A percentile compares a stretch with the other conserved stretches of the same genome.
Conservation (phyloP, 1,140 invertebrate genomes). For the Achatina immaculata region DNA sequence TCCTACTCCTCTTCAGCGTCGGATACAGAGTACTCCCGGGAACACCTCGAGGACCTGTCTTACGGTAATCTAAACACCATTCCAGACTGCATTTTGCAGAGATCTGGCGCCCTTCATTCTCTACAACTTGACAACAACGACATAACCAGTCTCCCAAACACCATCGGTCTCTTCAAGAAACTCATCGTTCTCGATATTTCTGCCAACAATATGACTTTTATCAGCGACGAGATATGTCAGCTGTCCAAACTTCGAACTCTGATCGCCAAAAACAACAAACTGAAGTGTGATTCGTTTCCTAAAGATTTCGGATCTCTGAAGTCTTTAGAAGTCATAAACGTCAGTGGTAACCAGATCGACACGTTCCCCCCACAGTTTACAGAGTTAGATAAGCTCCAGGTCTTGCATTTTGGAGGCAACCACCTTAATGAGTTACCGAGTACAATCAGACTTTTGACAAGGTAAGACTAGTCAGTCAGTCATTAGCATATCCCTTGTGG, state of each 20-base stretch:
- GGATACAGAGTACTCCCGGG: constrained; percentile 56
- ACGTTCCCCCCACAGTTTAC: constrained; percentile 89
- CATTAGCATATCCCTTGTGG: too few relatives aligned
- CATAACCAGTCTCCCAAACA: constrained; percentile 64
- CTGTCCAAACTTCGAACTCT: constrained; percentile 81
- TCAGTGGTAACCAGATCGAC: constrained; percentile 90
- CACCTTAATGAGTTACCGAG: constrained; percentile 83
- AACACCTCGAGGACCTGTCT: constrained; percentile 66
- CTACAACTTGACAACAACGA: constrained; percentile 69
- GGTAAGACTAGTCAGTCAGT: constrained; percentile 57
- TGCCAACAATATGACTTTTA: constrained; percentile 82
- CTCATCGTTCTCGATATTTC: constrained; percentile 84
- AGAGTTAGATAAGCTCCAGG: constrained; percentile 82
- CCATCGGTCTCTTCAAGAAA: constrained; percentile 71
- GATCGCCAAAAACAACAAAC: constrained; percentile 88
- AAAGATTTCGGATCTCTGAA: constrained; percentile 81
- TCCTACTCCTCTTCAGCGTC: constrained; percentile 41
- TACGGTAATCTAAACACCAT: constrained; percentile 61
- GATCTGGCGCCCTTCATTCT: constrained; percentile 51
- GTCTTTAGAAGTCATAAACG: constrained; percentile 85
- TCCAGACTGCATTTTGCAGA: constrained; percentile 56
- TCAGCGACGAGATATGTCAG: constrained; percentile 82
- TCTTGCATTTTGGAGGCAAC: constrained; percentile 92
- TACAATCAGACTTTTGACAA: constrained; percentile 82
- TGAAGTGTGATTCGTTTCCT: constrained; percentile 85